phyloP scores from a whole-genome alignment of 2,113 vertebrate genomes.

The Pachycephala philippinensis region DNA sequence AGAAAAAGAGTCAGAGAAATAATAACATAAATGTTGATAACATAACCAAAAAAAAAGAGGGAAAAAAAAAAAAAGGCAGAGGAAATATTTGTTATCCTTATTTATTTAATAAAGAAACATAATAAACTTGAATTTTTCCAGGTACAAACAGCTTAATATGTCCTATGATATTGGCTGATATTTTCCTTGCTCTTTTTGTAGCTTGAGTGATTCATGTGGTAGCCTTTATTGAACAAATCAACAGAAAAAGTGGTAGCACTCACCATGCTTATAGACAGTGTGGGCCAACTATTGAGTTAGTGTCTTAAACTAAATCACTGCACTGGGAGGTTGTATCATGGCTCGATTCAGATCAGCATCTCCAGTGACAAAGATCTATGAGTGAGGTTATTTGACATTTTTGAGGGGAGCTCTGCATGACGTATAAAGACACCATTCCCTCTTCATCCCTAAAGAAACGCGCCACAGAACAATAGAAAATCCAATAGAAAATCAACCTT shows the following conservation, averaged over 20 bases:
- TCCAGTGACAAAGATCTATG: not conserved
- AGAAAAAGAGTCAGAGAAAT: not conserved
- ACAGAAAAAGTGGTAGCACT: constrained; percentile 35
- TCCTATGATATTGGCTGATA: constrained; percentile 53
- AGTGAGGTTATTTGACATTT: not conserved
- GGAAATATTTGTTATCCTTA: constrained; percentile 44
- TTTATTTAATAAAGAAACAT: constrained; percentile 63
- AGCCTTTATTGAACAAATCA: constrained; percentile 41
- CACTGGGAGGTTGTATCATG: not conserved
- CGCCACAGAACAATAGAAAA: constrained; percentile 1
- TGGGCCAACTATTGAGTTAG: constrained; percentile 20
- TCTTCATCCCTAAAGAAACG: not conserved
- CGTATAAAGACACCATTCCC: not conserved
- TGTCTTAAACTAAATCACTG: constrained; percentile 21
- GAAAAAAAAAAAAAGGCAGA: not conserved
- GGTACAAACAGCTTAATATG: constrained; percentile 54
- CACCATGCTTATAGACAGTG: constrained; percentile 38
- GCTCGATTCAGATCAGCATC: not conserved
- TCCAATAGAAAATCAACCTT: constrained; percentile 33
- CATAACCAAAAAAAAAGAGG: not conserved
- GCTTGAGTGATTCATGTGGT: constrained; percentile 35
- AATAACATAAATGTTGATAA: not conserved
- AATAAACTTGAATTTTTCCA: constrained; percentile 54
- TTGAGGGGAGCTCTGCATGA: not conserved
- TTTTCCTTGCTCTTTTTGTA: constrained; percentile 37